Evolutionary conservation across 2,797 vertebrate species (phyloP), one percentile per base, ranked within the genome.

Genomic region (Scyliorhinus canicula): DNA sequence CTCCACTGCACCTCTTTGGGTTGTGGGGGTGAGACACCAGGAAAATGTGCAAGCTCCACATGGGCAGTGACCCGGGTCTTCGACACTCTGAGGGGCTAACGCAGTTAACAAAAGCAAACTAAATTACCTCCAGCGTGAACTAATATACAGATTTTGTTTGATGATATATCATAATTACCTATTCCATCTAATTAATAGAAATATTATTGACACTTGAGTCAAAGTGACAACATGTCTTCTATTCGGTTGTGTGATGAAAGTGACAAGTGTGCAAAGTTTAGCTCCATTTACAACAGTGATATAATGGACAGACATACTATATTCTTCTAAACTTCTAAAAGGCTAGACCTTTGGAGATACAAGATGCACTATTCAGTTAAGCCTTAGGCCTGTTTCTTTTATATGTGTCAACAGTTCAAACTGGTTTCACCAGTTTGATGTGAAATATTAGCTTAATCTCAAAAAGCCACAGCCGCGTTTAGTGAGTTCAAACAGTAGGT

Each of bases 121-220:
- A 14, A 74, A n/a, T 44, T 24, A 82, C 79, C 44, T 82, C 79
- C 2, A 24, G 44, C 6, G 21, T 47, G 79, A 47, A 47, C 79
- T 74, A 82, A 82, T 82, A 8, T 82, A 21, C 79, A 82, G 44
- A 82, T 6, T 47, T 82, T 24, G 19, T 40, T 79, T 79, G 40
- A 40, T 82, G 40, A 82, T 82, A 44, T 44, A 82, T 82, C 79
- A 47, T 82, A 82, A 85, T 88, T 35, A 57, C 50, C 55, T 88
- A 88, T 88, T 88, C n/a, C 35, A 55, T 60, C 85, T 88, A 88
- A n/a, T 88, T 60, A 88, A 31, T 3, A 88, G 35, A 88, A 57
- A 35, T 88, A 57, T 57, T 19, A 88, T 88, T 60, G 31, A 35
- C 35, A 88, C 16, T 88, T 21, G 52, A 88, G 52, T 16, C 55